Evolutionary conservation across 2,113 vertebrate species (phyloP).

Genomic region (Sakesphorus luctuosus): DNA sequence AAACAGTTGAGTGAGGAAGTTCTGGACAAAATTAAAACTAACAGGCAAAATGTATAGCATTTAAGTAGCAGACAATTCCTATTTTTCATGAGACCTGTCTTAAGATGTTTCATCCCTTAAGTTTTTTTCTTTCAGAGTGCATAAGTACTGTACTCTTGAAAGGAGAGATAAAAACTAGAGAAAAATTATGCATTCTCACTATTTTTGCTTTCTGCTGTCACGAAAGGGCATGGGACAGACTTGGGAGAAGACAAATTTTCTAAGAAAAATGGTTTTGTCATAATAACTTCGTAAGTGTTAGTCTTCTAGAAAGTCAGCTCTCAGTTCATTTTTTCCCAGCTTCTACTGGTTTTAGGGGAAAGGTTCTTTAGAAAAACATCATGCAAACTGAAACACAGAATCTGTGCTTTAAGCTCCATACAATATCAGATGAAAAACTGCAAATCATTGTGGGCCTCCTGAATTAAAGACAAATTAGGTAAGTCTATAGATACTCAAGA

Average conservation of each 20-base stretch:
- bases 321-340: neutral
- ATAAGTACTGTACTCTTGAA: neutral
- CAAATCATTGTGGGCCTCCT: neutral
- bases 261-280: slow-evolving; percentile 18
- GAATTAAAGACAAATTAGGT: neutral
- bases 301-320: neutral
- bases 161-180: neutral
- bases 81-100: neutral
- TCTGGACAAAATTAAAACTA: neutral
- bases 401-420: neutral
- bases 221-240: neutral
- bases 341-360: neutral
- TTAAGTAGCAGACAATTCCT: neutral
- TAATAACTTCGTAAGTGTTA: neutral
- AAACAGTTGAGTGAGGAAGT: neutral
- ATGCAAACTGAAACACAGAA: neutral
- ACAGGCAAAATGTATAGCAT: neutral
- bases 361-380: neutral
- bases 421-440: neutral
- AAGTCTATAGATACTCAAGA: neutral
- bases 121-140: neutral
- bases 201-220: neutral
- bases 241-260: neutral
- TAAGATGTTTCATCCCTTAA: neutral
- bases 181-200: neutral